Conservation (phyloP, 1,140 invertebrate species). For the Protaetia brevitarsis region DNA sequence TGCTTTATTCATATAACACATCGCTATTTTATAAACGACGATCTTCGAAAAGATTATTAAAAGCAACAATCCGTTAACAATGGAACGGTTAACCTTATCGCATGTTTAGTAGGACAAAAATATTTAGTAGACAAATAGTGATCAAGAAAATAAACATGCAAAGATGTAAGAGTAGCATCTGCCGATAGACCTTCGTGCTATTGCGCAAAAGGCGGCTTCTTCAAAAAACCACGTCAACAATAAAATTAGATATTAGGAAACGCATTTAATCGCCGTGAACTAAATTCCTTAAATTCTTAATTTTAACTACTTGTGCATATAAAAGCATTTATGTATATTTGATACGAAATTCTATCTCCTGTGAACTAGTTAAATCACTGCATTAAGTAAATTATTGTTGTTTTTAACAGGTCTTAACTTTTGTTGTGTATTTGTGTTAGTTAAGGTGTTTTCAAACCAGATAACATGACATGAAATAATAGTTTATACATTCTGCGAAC, state of each 20-base stretch:
- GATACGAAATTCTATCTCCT: too few species aligned
- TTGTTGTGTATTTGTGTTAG: too few species aligned
- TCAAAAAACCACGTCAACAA: not conserved
- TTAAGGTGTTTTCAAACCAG: too few species aligned
- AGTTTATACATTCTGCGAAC: too few species aligned
- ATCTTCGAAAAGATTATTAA: too few species aligned
- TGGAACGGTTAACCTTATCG: not conserved
- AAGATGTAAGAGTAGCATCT: not conserved
- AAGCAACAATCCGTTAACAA: too few species aligned
- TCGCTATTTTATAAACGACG: too few species aligned
- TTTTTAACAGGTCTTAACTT: too few species aligned
- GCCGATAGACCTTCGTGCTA: not conserved
- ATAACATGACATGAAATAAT: too few species aligned
- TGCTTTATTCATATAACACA: too few species aligned
- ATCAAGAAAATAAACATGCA: not conserved
- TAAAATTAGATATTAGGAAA: not conserved
- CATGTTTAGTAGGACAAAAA: not conserved
- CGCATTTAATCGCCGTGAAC: not conserved
- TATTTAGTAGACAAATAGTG: not conserved
- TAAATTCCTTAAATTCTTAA: not conserved
- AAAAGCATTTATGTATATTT: not conserved
- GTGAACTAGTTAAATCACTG: too few species aligned
- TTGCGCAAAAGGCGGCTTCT: not conserved
- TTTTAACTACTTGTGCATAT: not conserved
- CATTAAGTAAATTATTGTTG: too few species aligned